Conservation (phyloP, 92 coral and sea anemone species). For the Desmophyllum pertusum region DNA sequence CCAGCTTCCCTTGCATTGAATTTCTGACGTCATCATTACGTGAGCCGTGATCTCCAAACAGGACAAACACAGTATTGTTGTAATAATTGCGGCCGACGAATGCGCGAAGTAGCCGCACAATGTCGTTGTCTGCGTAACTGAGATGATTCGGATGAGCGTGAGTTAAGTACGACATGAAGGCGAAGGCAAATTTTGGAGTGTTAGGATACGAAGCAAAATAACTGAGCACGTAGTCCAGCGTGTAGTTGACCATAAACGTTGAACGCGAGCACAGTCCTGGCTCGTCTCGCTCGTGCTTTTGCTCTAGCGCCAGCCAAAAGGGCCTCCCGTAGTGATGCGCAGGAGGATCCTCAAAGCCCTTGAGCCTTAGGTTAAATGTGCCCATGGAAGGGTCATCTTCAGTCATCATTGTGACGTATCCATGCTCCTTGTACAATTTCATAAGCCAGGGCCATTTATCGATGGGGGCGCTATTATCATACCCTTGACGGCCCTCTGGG, state of each 20-base stretch:
- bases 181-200: slow-evolving; percentile 82
- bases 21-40: slow-evolving; percentile 84
- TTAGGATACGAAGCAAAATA: slow-evolving; percentile 76
- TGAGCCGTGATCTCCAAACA: slow-evolving; percentile 93
- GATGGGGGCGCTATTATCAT: slow-evolving; percentile 58
- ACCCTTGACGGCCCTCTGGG: slow-evolving; percentile 82
- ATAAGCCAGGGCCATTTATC: slow-evolving; percentile 97
- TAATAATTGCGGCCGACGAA: slow-evolving; percentile 63
- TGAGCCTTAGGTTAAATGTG: slow-evolving; percentile 78
- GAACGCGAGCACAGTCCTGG: slow-evolving; percentile 83
- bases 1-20: slow-evolving; percentile 93
- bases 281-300: slow-evolving; percentile 66
- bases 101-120: slow-evolving; percentile 62
- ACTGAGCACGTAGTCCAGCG: slow-evolving; percentile 77
- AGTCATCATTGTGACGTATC: slow-evolving; percentile 77
- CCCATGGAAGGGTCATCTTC: slow-evolving; percentile 86
- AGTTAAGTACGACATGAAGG: slow-evolving; percentile 69
- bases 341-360: slow-evolving; percentile 70
- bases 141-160: slow-evolving; percentile 84
- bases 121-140: slow-evolving; percentile 79
- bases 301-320: slow-evolving; percentile 83
- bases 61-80: slow-evolving; percentile 73
- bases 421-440: slow-evolving; percentile 70
- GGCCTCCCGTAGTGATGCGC: slow-evolving; percentile 84
- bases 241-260: slow-evolving; percentile 78